phyloP scores from a whole-genome alignment of 2,113 vertebrate genomes.

The Eulacestoma nigropectus region DNA sequence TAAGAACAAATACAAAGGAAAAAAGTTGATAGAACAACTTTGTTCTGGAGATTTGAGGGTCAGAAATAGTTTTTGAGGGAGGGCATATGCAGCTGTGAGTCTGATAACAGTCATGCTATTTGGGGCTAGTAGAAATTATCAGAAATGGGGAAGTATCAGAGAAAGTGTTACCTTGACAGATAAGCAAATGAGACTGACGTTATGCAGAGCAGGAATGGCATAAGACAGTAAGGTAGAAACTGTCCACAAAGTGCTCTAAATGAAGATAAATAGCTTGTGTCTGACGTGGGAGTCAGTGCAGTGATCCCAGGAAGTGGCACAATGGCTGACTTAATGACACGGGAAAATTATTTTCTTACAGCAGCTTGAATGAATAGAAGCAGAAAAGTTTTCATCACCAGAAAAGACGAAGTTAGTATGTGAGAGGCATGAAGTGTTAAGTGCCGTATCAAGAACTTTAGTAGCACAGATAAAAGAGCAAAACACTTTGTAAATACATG shows the following conservation, averaged over 20 bases:
- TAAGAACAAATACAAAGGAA: not conserved
- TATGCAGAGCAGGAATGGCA: not conserved
- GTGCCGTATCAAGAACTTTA: not conserved
- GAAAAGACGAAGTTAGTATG: not conserved
- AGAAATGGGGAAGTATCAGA: not conserved
- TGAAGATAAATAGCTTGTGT: not conserved
- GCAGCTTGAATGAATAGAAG: not conserved
- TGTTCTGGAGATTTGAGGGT: not conserved
- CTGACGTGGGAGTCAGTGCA: not conserved
- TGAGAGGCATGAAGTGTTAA: not conserved
- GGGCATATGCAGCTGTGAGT: not conserved
- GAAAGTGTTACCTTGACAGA: not conserved
- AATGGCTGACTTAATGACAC: not conserved
- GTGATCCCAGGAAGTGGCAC: not conserved
- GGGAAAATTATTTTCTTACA: not conserved
- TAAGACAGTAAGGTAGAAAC: not conserved
- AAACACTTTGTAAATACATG: not conserved
- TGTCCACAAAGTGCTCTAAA: not conserved
- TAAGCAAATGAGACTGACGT: not conserved
- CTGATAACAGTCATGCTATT: not conserved
- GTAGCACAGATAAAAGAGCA: not conserved
- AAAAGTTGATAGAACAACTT: not conserved
- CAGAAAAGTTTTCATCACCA: not conserved
- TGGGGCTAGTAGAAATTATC: not conserved
- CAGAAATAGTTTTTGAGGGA: not conserved